A percentile compares a stretch with the other conserved stretches of the same genome.
These are phyloP conservation scores for Drosophila yakuba DNA, from an alignment of 1,140 invertebrate genomes.

Conservation along the genomic window DNA sequence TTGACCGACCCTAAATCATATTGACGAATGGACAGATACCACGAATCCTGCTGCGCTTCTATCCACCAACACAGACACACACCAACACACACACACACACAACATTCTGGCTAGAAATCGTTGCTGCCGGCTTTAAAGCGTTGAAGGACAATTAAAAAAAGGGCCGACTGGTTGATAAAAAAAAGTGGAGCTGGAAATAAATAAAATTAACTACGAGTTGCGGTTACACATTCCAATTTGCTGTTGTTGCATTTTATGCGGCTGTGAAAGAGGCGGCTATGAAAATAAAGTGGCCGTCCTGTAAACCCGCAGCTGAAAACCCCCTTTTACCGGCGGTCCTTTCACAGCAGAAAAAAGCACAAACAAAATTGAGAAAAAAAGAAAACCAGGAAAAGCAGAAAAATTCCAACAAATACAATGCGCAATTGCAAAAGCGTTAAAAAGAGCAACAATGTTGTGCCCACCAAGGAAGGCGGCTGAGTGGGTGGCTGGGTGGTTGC, in stretches of 20 bases:
- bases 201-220: constrained; percentile 81
- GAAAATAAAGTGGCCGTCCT: constrained; percentile 76
- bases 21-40: constrained; percentile 47
- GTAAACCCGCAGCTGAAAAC: constrained; percentile 47
- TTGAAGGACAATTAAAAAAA: constrained; percentile 31
- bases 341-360: constrained; percentile 24
- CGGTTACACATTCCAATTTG: constrained; percentile 82
- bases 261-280: constrained; percentile 80
- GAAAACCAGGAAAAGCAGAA: constrained; percentile 15
- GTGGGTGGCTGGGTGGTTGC: not conserved
- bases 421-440: constrained; percentile 74
- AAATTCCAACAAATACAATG: constrained; percentile 80
- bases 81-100: not conserved
- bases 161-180: constrained; percentile 3
- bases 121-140: constrained; percentile 50
- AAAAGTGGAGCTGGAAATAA: constrained; percentile 54
- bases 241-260: constrained; percentile 81
- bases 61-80: not conserved
- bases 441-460: constrained; percentile 79
- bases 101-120: constrained; percentile 1
- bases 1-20: constrained; percentile 62
- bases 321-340: constrained; percentile 11
- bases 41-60: not conserved
- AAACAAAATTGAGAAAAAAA: constrained; percentile 26
- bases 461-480: constrained; percentile 1